Percentiles rank a stretch among this genome's conserved stretches.
Conservation (phyloP, 2,888 invertebrate genomes). For the Odontothrips loti region DNA sequence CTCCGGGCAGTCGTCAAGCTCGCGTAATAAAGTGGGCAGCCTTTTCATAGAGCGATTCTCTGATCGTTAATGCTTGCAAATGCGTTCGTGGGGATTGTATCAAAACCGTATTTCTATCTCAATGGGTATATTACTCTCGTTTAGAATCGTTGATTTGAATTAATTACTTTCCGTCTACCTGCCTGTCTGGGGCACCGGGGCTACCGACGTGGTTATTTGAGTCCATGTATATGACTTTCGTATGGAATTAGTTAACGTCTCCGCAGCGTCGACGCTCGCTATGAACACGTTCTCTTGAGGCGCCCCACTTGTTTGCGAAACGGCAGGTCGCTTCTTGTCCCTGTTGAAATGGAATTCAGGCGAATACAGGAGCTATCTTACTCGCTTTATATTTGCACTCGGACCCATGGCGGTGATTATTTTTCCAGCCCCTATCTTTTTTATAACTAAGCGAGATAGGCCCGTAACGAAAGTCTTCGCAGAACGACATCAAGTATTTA, state of each 20-base stretch:
- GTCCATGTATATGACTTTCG: not conserved
- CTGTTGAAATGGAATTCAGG: too few species aligned
- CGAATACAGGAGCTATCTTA: too few species aligned
- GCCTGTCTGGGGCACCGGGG: not conserved
- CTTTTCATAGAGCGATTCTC: conserved; percentile 3
- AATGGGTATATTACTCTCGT: conserved; percentile 26
- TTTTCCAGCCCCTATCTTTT: too few species aligned
- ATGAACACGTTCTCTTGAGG: not conserved
- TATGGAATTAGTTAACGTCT: not conserved
- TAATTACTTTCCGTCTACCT: conserved; percentile 7
- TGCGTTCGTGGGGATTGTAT: conserved; percentile 9
- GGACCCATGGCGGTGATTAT: too few species aligned
- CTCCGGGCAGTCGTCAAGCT: not conserved
- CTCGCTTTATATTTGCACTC: too few species aligned
- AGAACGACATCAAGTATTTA: too few species aligned
- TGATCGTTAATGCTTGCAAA: conserved; percentile 20
- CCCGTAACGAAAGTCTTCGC: too few species aligned
- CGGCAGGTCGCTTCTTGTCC: too few species aligned
- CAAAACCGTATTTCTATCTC: conserved; percentile 9
- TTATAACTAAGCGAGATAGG: too few species aligned
- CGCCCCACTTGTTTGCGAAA: not conserved
- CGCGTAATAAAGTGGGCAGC: conserved; percentile 9
- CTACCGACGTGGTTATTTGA: conserved; percentile 13
- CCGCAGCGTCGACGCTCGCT: too few species aligned
- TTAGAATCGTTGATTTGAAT: conserved; percentile 25